Evolutionary conservation across 2,797 vertebrate genomes (phyloP), one percentile per base, ranked within the genome.

Genomic region (Limosa lapponica): DNA sequence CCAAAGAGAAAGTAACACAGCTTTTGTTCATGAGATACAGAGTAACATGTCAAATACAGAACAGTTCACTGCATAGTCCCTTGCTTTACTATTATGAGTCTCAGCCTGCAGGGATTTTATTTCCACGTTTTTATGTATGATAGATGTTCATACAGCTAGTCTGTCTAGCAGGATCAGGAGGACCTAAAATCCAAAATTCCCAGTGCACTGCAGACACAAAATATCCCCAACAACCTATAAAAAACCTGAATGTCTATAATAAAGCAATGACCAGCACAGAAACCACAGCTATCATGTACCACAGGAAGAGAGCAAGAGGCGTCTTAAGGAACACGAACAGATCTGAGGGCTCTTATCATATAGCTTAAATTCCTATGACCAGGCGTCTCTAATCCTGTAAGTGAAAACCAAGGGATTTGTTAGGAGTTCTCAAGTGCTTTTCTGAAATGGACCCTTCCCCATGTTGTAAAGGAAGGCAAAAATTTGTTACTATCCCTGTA

Each of bases 41-140:
- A 69, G 44, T 16, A 87, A 83, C 51, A 27, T 12, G 16, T 49
- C 24, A 72, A 90, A 87, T 30, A 58, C 66, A 64, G 43, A 90
- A 20, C 10, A 6, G 32, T 52, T 79, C 78, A 16, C 78, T 79
- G 55, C 46, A 70, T 77, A 44, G 39, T 44, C 49, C 54, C 34
- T 74, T 19, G 4, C 61, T 90, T 84, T 65, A 39, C 65, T 15
- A 11, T 54, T 39, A 12, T 12, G 66, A 75, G 51, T 69, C 81
- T 93, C 62, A 90, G 73, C 81, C 85, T 83, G 52, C 54, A 75
- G 80, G 72, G 65, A 57, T 51, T 96, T 95, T 86, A 80, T 67
- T 37, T 27, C 48, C 44, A 36, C 23, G 12, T 24, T 89, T 88
- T 88, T 79, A 19, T 48, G n/a, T 67, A 25, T 87, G 78, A 90